These are phyloP conservation scores for Argopecten irradians DNA, from an alignment of 1,140 invertebrate species.

Conservation along the genomic window DNA sequence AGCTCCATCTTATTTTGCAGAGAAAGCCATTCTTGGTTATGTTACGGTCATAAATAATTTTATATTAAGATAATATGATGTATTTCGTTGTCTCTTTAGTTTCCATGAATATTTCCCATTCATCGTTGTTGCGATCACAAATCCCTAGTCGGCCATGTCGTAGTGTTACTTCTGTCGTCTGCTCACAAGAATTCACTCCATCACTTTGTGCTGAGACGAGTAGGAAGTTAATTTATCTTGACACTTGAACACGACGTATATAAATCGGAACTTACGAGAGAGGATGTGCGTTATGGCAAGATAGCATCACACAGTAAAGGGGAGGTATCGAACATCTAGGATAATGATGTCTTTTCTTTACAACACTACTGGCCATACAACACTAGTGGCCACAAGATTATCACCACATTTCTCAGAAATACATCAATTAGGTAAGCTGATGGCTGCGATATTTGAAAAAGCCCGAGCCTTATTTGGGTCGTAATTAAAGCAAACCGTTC, in stretches of 20 bases:
- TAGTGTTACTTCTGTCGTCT: not conserved
- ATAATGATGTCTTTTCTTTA: not conserved
- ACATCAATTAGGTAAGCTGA: not conserved
- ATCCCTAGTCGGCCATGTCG: not conserved
- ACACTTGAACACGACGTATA: not conserved
- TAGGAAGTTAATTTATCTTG: not conserved
- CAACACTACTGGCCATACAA: not conserved
- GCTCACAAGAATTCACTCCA: not conserved
- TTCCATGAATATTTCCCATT: not conserved
- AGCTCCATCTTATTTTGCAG: too few relatives aligned
- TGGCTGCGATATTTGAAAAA: not conserved
- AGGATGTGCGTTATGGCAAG: not conserved
- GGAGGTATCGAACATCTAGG: not conserved
- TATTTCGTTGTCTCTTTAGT: not conserved
- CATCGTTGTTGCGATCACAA: not conserved
- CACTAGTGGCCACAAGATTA: not conserved
- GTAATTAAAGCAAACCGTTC: too few relatives aligned
- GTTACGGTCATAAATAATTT: too few relatives aligned
- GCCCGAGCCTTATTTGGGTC: too few relatives aligned
- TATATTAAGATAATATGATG: not conserved
- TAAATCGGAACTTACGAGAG: not conserved
- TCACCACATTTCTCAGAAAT: not conserved
- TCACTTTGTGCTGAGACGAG: not conserved
- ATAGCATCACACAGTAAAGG: not conserved
- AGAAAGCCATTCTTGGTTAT: too few relatives aligned